Evolutionary conservation across 2,113 vertebrate species (phyloP).

Genomic region (Mesembrinibis cayennensis): DNA sequence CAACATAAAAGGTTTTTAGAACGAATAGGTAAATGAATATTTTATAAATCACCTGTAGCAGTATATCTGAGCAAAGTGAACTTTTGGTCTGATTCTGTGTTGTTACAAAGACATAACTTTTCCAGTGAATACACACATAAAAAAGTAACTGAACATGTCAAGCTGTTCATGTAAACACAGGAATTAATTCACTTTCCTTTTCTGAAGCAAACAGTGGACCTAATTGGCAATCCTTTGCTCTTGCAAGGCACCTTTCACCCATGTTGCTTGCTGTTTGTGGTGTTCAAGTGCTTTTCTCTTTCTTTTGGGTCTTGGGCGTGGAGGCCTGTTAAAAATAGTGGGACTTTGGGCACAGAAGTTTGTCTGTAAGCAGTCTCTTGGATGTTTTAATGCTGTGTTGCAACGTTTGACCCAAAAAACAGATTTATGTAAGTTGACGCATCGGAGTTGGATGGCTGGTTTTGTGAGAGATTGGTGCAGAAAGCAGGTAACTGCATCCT

Average conservation of each 20-base stretch:
- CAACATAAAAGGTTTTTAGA: neutral
- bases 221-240: neutral
- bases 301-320: neutral
- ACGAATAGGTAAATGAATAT: neutral
- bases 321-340: neutral
- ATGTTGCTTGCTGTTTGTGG: neutral
- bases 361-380: neutral
- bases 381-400: neutral
- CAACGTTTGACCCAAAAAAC: neutral
- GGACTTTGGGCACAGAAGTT: neutral
- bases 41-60: neutral
- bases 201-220: neutral
- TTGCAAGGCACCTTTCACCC: neutral
- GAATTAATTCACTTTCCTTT: neutral
- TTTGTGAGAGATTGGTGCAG: neutral
- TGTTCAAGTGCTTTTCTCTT: neutral
- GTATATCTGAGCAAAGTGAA: neutral
- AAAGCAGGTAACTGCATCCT: neutral
- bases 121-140: neutral
- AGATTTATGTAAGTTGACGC: neutral
- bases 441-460: neutral
- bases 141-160: neutral
- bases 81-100: neutral
- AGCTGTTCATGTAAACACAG: neutral
- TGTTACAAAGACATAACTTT: neutral